Evolutionary conservation across 2,113 vertebrate genomes (phyloP).

Genomic region (Anser brachyrhynchus): DNA sequence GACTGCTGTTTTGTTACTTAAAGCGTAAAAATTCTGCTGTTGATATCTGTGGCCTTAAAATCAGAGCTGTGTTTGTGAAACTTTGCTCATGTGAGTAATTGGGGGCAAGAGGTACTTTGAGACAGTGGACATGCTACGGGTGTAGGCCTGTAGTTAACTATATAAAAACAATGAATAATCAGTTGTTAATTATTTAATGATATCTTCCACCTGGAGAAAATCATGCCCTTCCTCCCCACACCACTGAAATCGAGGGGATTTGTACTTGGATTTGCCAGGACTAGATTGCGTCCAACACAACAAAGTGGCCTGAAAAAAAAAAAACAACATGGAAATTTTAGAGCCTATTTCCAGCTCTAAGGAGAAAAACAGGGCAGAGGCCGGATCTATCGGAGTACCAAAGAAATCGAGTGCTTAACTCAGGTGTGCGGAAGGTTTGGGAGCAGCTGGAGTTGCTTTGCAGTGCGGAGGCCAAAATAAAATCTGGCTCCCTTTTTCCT

Average conservation of each 20-base stretch:
- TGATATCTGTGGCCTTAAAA: rapidly evolving
- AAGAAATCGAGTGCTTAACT: rapidly evolving
- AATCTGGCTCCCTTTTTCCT: neutral
- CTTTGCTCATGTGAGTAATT: neutral
- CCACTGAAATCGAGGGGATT: neutral
- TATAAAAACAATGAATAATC: neutral
- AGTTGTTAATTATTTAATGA: neutral
- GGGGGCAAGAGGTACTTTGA: neutral
- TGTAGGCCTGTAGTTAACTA: neutral
- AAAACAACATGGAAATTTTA: too few relatives aligned
- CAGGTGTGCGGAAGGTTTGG: too few relatives aligned
- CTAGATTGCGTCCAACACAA: rapidly evolving
- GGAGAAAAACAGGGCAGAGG: neutral
- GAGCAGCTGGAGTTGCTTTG: neutral
- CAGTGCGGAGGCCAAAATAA: neutral
- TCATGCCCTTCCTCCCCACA: neutral
- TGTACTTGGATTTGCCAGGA: neutral
- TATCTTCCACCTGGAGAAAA: neutral
- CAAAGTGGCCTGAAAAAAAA: neutral
- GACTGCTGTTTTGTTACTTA: neutral
- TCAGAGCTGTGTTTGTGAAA: rapidly evolving
- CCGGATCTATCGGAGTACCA: rapidly evolving
- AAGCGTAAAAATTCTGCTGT: neutral
- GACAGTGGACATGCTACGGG: neutral
- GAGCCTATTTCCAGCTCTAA: neutral